Percentiles rank a stretch among this genome's conserved stretches.
phyloP scores from a whole-genome alignment of 2,113 vertebrate species.

The Centropus bengalensis region DNA sequence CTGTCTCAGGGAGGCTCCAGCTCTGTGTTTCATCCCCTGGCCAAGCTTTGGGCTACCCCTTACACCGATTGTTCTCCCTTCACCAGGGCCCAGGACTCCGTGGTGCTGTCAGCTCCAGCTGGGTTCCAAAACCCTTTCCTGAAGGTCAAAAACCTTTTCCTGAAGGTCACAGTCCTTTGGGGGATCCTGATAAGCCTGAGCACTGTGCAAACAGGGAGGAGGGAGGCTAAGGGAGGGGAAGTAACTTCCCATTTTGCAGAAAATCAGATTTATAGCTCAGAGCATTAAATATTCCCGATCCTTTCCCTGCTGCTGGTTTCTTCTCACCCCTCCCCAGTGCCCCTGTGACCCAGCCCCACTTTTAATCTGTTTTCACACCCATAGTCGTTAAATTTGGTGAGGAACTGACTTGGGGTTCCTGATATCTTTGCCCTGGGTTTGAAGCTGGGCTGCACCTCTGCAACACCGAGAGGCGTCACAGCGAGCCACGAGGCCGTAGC shows the following conservation, averaged over 20 bases:
- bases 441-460: background rate
- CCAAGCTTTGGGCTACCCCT: background rate
- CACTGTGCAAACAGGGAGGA: background rate
- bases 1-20: rapidly evolving
- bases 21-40: rapidly evolving
- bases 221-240: background rate
- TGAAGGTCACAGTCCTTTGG: background rate
- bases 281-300: rapidly evolving
- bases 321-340: background rate
- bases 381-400: rapidly evolving
- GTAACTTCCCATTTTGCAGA: background rate
- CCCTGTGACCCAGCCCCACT: rapidly evolving
- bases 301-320: rapidly evolving
- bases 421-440: rapidly evolving
- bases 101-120: rapidly evolving
- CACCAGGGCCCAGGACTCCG: background rate
- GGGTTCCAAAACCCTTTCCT: background rate
- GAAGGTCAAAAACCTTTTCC: background rate
- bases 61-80: rapidly evolving
- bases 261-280: rapidly evolving
- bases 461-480: rapidly evolving
- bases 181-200: rapidly evolving
- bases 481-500: rapidly evolving
- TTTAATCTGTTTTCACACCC: background rate
- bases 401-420: background rate